Conservation (phyloP, 2,888 invertebrate species). For the Stenurella melanura region DNA sequence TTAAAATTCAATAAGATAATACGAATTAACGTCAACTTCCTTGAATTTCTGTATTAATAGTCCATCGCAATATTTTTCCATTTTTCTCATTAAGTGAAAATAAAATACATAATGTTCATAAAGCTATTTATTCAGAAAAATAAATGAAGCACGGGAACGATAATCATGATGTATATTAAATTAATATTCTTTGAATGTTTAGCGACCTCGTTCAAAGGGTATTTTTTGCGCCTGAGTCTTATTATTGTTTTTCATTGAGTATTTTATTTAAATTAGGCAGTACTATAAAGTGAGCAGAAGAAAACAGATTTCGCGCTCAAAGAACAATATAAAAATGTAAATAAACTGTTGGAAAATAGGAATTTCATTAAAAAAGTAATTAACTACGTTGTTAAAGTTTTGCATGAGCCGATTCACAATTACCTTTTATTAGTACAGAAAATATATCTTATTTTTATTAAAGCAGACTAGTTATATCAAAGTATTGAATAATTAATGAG, state of each 20-base stretch:
- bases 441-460: background rate
- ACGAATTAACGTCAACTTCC: background rate
- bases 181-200: background rate
- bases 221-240: background rate
- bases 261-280: conserved; percentile 2
- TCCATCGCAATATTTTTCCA: background rate
- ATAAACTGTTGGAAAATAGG: background rate
- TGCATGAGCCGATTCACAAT: background rate
- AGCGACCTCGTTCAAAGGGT: background rate
- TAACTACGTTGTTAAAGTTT: background rate
- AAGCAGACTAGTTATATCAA: too few relatives aligned
- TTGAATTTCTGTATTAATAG: background rate
- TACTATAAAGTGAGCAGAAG: background rate
- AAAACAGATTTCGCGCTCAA: conserved; percentile 7
- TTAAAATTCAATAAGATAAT: background rate
- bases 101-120: background rate
- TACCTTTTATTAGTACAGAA: background rate
- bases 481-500: too few relatives aligned
- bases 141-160: background rate
- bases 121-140: background rate
- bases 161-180: background rate
- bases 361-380: conserved; percentile 1
- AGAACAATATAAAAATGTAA: conserved; percentile 1
- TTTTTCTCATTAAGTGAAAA: background rate
- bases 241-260: background rate